Conservation (phyloP, 35 echinoderm and acorn worm genomes). For the Ophiothrix spiculata region DNA sequence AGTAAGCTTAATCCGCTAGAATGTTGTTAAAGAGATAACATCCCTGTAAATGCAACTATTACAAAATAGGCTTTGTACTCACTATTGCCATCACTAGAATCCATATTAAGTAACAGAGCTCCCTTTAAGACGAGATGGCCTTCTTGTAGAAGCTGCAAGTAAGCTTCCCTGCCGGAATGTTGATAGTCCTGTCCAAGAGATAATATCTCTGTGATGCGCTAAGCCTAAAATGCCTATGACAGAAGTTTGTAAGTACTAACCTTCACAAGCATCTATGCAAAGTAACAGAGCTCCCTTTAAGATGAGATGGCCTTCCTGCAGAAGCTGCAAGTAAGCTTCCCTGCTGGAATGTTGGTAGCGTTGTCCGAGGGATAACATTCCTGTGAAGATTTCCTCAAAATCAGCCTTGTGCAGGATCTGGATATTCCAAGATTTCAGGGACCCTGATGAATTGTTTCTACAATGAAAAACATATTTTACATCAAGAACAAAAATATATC, state of each 20-base stretch:
- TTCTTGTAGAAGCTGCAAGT: not conserved
- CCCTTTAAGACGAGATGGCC: not conserved
- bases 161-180: not conserved
- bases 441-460: not conserved
- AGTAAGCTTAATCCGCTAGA: too few species aligned
- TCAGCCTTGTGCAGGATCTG: conserved; percentile 1
- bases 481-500: too few species aligned
- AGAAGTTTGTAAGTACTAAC: not conserved
- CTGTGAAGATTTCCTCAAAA: not conserved
- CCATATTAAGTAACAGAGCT: not conserved
- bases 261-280: not conserved
- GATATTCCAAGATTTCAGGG: not conserved
- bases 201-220: not conserved
- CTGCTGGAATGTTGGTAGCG: conserved; percentile 21
- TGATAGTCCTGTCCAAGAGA: not conserved
- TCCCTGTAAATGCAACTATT: too few species aligned
- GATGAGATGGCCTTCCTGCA: conserved; percentile 28
- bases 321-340: not conserved
- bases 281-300: not conserved
- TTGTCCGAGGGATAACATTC: conserved; percentile 11
- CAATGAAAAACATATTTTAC: too few species aligned
- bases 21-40: too few species aligned
- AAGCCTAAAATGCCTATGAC: not conserved
- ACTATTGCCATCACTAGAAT: too few species aligned
- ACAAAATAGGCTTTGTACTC: too few species aligned